Conservation (phyloP, 2,113 vertebrate genomes). For the Typhlomys cinereus region DNA sequence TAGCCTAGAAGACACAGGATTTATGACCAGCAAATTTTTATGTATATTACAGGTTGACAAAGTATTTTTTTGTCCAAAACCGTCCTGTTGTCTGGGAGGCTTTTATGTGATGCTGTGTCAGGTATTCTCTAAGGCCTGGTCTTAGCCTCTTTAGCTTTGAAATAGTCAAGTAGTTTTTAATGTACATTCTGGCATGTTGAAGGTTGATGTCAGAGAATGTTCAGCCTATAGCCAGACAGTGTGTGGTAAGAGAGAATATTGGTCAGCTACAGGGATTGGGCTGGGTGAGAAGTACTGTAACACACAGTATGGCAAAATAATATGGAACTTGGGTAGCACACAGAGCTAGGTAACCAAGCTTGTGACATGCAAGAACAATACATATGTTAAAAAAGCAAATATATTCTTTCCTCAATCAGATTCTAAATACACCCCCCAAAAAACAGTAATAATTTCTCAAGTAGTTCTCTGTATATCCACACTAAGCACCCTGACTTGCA, state of each 20-base stretch:
- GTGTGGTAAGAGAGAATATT: neutral
- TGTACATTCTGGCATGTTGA: constrained; percentile 23
- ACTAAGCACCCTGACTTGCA: neutral
- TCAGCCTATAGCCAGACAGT: neutral
- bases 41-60: neutral
- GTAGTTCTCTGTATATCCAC: neutral
- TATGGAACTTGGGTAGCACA: rapidly evolving
- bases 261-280: neutral
- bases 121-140: constrained; percentile 21
- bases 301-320: neutral
- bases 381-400: neutral
- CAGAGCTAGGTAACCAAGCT: neutral
- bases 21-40: neutral
- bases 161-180: constrained; percentile 30
- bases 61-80: constrained; percentile 54
- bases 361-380: neutral
- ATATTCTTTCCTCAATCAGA: neutral
- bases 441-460: neutral
- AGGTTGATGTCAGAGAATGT: neutral
- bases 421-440: neutral
- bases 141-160: constrained; percentile 10
- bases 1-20: neutral
- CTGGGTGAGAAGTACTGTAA: neutral
- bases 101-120: constrained; percentile 47
- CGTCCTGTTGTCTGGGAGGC: constrained; percentile 39